A percentile compares a stretch with the other conserved stretches of the same genome.
Evolutionary conservation across 2,797 vertebrate genomes (phyloP).

Genomic region (Lutra lutra): DNA sequence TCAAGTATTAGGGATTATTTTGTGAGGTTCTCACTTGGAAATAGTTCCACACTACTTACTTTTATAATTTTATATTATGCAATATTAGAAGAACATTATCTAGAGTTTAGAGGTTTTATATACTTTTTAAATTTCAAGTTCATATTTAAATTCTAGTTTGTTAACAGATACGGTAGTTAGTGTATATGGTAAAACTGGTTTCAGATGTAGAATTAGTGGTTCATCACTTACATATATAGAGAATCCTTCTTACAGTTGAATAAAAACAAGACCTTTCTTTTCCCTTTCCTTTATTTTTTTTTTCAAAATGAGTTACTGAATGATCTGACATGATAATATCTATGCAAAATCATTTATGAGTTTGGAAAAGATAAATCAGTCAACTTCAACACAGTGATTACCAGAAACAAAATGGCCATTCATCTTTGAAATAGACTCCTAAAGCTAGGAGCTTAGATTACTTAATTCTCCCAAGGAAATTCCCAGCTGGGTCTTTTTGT

Average conservation of each 20-base stretch:
- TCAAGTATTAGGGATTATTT: background rate
- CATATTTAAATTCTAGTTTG: background rate
- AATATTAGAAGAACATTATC: background rate
- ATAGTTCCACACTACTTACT: background rate
- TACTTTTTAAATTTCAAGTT: background rate
- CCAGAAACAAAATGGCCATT: background rate
- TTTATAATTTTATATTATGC: background rate
- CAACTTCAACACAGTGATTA: background rate
- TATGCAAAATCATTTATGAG: background rate
- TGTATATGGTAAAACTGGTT: background rate
- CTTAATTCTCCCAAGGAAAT: background rate
- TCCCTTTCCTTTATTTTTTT: background rate
- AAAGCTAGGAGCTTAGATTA: background rate
- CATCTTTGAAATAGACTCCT: background rate
- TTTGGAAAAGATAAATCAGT: background rate
- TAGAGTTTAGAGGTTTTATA: background rate
- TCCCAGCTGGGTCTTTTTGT: background rate
- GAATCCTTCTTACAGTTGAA: background rate
- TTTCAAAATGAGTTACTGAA: background rate
- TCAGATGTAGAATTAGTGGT: background rate
- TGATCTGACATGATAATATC: background rate
- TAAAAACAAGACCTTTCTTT: background rate
- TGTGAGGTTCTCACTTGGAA: background rate
- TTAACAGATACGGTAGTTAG: background rate
- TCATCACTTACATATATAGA: background rate